Evolutionary conservation across 1,140 invertebrate species (phyloP).

Genomic region (Uloborus diversus): DNA sequence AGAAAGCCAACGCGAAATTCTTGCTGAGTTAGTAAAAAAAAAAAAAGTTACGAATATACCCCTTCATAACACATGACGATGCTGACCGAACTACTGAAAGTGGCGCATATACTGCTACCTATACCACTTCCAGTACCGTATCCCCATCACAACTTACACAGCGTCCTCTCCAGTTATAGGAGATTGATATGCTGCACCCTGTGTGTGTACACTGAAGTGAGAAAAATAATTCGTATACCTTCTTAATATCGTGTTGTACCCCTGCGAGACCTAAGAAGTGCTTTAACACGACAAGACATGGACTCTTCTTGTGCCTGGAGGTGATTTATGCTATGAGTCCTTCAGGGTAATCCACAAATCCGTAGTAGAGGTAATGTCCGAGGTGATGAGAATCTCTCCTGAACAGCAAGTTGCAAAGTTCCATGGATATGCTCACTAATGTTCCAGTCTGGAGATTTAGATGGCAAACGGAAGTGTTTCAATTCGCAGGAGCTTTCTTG

Average conservation of each 20-base stretch:
- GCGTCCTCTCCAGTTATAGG: no score
- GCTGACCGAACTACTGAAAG: no score
- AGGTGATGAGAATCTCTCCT: background rate
- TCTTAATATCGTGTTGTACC: background rate
- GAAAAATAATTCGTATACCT: background rate
- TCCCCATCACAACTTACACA: no score
- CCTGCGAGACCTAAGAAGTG: background rate
- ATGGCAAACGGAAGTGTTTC: background rate
- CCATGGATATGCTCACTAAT: background rate
- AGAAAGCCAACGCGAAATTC: no score
- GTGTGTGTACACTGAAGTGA: no score
- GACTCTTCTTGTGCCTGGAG: background rate
- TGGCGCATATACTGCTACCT: no score
- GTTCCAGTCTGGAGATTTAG: background rate
- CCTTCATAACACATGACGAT: no score
- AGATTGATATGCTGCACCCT: no score
- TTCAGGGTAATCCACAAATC: background rate
- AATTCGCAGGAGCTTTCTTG: background rate
- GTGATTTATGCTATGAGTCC: background rate
- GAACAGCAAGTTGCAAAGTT: background rate
- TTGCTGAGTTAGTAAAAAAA: no score
- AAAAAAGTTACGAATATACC: no score
- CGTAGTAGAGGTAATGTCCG: background rate
- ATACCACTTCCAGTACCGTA: no score
- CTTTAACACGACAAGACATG: background rate